Base-by-base conservation (phyloP, 2,113 vertebrate genomes). In the Tenebrosternarchus preto region DNA sequence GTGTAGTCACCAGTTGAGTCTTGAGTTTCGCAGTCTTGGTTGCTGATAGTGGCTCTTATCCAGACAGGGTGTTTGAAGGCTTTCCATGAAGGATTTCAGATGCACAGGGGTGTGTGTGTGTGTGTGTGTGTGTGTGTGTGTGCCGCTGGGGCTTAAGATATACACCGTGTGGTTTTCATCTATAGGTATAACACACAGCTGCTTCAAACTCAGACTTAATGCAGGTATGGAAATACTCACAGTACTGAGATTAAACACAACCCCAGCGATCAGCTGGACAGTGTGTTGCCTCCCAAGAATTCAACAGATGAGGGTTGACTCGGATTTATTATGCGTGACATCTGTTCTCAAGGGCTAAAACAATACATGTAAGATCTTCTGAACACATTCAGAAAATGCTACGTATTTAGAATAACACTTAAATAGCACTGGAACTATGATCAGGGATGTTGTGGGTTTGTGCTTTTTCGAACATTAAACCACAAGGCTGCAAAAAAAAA, bases 1-100 rank as follows among this genome's bases (percentile, higher is more conserved):
- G 36, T 60, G 4, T 20, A 46, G 33, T n/a, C 33, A 67, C 15
- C 12, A 55, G 24, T 69, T 74, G n/a, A 69, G 55, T 71, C 63
- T 46, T 72, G 19, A 20, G 22, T 76, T 36, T 60, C 5, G 29
- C 6, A 60, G 3, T 69, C 2, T 43, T 70, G 31, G 22, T 24
- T 36, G 71, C 3, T 36, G 33, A 39, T 17, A 68, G 29, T 69
- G 43, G 39, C 43, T 73, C 27, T n/a, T 25, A 86, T 74, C 80
- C 39, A 82, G 61, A 78, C 80, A n/a, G 60, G 53, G 72, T 69
- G 68, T 85, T 81, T 46, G 2, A 84, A 83, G 63, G 57, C 81
- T 90, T 88, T 82, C 57, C 77, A 68, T 75, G 46, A 84, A 86
- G 82, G 84, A 85, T 81, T 83, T 85, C 84, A 87, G 81, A 80